phyloP scores from a whole-genome alignment of 2,888 invertebrate genomes.

The Sthenelais limicola region DNA sequence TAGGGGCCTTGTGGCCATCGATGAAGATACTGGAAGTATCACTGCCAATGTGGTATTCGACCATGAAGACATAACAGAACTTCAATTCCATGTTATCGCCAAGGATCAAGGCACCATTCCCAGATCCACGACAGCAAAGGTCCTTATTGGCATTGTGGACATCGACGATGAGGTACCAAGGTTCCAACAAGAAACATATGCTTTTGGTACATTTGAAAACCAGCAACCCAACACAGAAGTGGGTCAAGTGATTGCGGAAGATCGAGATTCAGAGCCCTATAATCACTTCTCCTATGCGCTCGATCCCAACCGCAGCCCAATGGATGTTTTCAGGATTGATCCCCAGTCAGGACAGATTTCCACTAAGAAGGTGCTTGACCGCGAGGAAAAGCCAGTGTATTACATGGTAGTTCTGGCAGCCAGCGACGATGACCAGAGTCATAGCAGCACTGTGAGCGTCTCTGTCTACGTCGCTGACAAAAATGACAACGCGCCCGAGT shows the following conservation, averaged over 20 bases:
- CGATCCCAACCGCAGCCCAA: conserved; percentile 19
- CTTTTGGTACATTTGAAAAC: conserved; percentile 48
- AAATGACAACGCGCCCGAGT: conserved; percentile 51
- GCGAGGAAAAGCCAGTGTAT: conserved; percentile 46
- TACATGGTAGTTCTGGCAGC: conserved; percentile 45
- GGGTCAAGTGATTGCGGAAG: conserved; percentile 46
- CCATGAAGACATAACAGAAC: conserved; percentile 44
- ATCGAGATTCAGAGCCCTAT: conserved; percentile 45
- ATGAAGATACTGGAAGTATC: conserved; percentile 45
- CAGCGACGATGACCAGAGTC: conserved; percentile 14
- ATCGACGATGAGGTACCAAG: conserved; percentile 51
- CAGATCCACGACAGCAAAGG: conserved; percentile 55
- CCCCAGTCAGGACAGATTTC: conserved; percentile 43
- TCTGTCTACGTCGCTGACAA: conserved; percentile 48
- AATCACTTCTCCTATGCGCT: conserved; percentile 45
- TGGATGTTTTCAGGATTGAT: conserved; percentile 44
- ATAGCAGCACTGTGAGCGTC: conserved; percentile 48
- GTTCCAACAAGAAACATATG: conserved; percentile 46
- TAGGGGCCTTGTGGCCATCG: conserved; percentile 30
- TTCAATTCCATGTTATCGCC: conserved; percentile 59
- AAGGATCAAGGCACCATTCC: conserved; percentile 61
- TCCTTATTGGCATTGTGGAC: conserved; percentile 60
- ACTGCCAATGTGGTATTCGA: conserved; percentile 48
- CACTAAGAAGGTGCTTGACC: conserved; percentile 46
- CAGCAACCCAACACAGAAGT: conserved; percentile 39